A percentile compares a stretch with the other conserved stretches of the same genome.
Conservation (phyloP, 2,888 invertebrate genomes). For the Acanthosepion lycidas region DNA sequence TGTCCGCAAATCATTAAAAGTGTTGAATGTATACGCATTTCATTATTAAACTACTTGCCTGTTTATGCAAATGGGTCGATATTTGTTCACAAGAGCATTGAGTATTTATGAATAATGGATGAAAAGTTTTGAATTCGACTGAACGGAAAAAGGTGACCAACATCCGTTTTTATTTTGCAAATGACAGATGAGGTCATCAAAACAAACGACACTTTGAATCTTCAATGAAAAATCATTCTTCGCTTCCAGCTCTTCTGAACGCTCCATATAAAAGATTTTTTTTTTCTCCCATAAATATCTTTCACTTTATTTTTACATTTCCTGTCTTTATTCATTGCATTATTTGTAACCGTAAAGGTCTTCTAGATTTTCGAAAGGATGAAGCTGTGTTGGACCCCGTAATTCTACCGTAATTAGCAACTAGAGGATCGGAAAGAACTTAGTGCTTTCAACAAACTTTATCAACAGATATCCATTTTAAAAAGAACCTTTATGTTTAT, state of each 20-base stretch:
- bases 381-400: too few species aligned
- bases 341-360: too few species aligned
- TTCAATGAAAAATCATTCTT: background rate
- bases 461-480: too few species aligned
- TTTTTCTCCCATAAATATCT: background rate
- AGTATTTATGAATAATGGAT: background rate
- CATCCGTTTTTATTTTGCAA: background rate
- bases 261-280: background rate
- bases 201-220: background rate
- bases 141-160: background rate
- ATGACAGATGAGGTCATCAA: constrained; percentile 6
- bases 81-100: background rate
- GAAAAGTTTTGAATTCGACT: background rate
- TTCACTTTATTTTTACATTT: background rate
- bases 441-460: too few species aligned
- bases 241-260: background rate
- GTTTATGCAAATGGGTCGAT: background rate
- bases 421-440: too few species aligned
- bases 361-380: too few species aligned
- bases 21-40: background rate
- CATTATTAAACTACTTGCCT: background rate
- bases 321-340: background rate
- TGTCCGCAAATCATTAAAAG: too few species aligned
- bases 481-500: too few species aligned
- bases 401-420: too few species aligned